Base-by-base conservation (phyloP, 2,888 invertebrate genomes). In the Oxystoma pomonae region DNA sequence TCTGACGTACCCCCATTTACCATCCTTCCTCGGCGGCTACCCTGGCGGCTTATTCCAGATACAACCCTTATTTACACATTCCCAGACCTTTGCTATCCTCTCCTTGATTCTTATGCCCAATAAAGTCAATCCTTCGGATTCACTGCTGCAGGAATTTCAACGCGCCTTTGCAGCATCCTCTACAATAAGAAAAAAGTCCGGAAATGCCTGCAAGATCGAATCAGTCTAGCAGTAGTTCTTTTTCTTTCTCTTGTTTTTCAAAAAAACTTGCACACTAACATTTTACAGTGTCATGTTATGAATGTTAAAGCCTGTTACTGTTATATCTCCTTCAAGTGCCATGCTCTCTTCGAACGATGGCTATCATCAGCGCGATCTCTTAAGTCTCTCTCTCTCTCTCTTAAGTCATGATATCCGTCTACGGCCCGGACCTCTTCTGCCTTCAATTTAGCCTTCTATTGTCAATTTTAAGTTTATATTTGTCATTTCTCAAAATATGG, bases 41-140 rank as follows among this genome's bases (percentile, higher is more conserved):
- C 63, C 82, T 84, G 0, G 85, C 89, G 60, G 85, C 90, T 74
- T 90, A 91, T 73, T 77, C 77, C 69, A 82, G 85, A 69, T 91
- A 86, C 79, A 89, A 76, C 79, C 91, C 82, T 60, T 90, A 85
- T 75, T 83, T 78, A 69, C 84, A 80, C 68, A 64, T 78, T 12
- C 84, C 81, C 62, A 81, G 83, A 73, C 84, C 85, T 71, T 83
- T 84, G 65, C 77, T 72, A 69, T 35, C 35, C 3, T 35, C 12
- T 35, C 82, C 79, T 18, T 67, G 69, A 7, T 71, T 72, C 52
- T 63, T 61, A 35, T 12, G 3, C 35, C 35, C 35, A n/a, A n/a
- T n/a, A n/a, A n/a, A n/a, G n/a, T n/a, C 70, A 82, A 83, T 50
- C 55, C 58, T 59, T 62, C 60, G 66, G 1, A 60, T 63, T 50